phyloP scores from a whole-genome alignment of 2,888 invertebrate genomes.

The Poecilobothrus nobilitatus region DNA sequence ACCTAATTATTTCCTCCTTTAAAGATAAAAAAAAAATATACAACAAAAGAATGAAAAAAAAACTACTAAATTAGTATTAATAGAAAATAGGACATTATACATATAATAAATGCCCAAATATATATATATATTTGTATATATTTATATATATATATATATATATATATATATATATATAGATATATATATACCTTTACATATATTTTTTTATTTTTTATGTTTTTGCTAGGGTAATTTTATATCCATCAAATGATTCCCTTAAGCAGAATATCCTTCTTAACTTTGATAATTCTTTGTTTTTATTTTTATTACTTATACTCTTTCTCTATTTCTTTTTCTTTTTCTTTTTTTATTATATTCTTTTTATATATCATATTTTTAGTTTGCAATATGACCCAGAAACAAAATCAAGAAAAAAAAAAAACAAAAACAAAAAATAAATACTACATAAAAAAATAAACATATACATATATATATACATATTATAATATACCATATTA shows the following conservation, averaged over 20 bases:
- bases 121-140: too few species aligned
- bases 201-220: neutral
- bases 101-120: too few species aligned
- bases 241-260: slow-evolving; percentile 6
- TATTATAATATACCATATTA: too few species aligned
- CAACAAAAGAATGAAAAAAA: neutral
- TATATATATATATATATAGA: too few species aligned
- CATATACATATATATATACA: too few species aligned
- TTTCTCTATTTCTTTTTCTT: too few species aligned
- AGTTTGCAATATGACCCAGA: neutral
- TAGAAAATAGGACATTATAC: too few species aligned
- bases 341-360: too few species aligned
- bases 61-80: too few species aligned
- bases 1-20: neutral
- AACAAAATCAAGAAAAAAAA: neutral
- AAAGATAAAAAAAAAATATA: neutral
- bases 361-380: neutral
- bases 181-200: neutral
- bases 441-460: too few species aligned
- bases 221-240: neutral
- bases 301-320: neutral
- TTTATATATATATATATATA: too few species aligned
- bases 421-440: too few species aligned
- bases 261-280: neutral
- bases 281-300: neutral